Percentiles rank a stretch among this genome's conserved stretches.
Conservation (phyloP, 2,113 vertebrate species). For the Daphoenositta chrysoptera region DNA sequence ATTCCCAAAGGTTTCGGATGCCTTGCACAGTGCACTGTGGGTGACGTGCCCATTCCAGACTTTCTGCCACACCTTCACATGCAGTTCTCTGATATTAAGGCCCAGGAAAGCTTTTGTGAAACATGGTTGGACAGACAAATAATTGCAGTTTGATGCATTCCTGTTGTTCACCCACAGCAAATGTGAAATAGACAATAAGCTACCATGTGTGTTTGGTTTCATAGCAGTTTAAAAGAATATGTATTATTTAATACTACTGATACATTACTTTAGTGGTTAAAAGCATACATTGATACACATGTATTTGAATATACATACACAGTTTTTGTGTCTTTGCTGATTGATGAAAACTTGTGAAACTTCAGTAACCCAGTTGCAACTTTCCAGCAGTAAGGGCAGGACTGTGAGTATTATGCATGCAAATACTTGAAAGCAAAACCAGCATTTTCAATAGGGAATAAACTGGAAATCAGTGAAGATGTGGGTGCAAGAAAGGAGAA, state of each 20-base stretch:
- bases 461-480: not conserved
- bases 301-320: not conserved
- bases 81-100: not conserved
- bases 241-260: not conserved
- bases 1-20: not conserved
- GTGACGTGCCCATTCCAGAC: not conserved
- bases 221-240: not conserved
- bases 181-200: not conserved
- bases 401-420: not conserved
- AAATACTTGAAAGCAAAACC: not conserved
- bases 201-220: not conserved
- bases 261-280: not conserved
- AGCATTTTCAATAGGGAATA: not conserved
- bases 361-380: not conserved
- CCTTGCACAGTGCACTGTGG: not conserved
- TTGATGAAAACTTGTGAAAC: not conserved
- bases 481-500: not conserved
- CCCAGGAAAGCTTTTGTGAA: not conserved
- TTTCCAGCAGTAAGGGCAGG: not conserved
- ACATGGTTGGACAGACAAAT: not conserved
- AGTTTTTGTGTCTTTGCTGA: not conserved
- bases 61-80: not conserved
- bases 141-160: not conserved
- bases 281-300: not conserved
- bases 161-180: not conserved